Conservation (phyloP, 2,888 invertebrate genomes). For the Tipula confusa region DNA sequence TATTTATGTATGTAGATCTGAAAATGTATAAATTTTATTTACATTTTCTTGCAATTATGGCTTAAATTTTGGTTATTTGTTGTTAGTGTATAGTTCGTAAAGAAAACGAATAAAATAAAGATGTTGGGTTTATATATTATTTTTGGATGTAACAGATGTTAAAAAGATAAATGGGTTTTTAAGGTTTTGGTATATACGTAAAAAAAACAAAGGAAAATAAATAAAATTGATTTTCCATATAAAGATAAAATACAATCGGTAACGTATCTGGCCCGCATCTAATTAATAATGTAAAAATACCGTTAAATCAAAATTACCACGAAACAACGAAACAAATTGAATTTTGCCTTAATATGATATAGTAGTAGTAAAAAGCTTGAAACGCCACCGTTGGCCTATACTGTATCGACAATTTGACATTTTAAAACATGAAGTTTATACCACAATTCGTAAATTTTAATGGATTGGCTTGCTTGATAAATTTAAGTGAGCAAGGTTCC, state of each 20-base stretch:
- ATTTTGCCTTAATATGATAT: too few relatives aligned
- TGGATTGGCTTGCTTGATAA: too few relatives aligned
- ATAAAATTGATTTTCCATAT: not conserved
- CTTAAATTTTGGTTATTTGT: not conserved
- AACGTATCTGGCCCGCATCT: not conserved
- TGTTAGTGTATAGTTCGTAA: not conserved
- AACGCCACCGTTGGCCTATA: too few relatives aligned
- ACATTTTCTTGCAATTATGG: conserved; percentile 5
- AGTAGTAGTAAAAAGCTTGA: too few relatives aligned
- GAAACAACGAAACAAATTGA: too few relatives aligned
- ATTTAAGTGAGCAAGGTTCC: too few relatives aligned
- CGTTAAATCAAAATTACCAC: conserved; percentile 3
- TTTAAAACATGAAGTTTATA: too few relatives aligned
- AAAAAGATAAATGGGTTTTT: not conserved
- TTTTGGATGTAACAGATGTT: conserved; percentile 20
- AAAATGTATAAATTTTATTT: not conserved
- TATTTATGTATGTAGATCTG: too few relatives aligned
- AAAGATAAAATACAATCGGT: not conserved
- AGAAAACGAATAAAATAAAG: not conserved
- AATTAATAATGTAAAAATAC: not conserved
- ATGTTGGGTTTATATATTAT: not conserved
- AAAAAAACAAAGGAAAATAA: too few relatives aligned
- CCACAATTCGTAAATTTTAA: too few relatives aligned
- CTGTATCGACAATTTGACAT: too few relatives aligned
- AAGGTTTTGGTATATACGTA: not conserved